Conservation (phyloP, 1,140 invertebrate genomes). For the Leguminivora glycinivorella region DNA sequence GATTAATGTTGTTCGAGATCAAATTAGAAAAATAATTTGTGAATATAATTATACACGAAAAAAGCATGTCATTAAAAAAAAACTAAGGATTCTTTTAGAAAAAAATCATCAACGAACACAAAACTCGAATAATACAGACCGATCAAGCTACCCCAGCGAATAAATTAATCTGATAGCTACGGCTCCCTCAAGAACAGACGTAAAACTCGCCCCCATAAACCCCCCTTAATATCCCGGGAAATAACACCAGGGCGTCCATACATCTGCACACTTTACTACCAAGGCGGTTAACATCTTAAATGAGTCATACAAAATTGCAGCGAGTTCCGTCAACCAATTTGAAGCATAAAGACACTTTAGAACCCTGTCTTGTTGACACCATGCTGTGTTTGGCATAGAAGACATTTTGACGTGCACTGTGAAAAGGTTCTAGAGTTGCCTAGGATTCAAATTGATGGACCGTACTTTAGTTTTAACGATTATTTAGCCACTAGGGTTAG, state of each 20-base stretch:
- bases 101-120: background rate
- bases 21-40: background rate
- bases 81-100: background rate
- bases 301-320: conserved; percentile 4
- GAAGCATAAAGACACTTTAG: no score
- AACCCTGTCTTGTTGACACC: no score
- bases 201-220: conserved; percentile 52
- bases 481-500: conserved; percentile 31
- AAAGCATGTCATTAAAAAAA: background rate
- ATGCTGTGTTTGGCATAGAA: no score
- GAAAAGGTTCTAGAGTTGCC: no score
- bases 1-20: background rate
- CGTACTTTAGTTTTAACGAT: conserved; percentile 41
- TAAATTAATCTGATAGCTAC: conserved; percentile 25
- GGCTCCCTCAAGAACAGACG: conserved; percentile 35
- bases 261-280: conserved; percentile 13
- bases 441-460: no score
- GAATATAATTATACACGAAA: background rate
- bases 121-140: conserved; percentile 3
- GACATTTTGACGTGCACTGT: no score
- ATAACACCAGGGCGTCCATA: conserved; percentile 47
- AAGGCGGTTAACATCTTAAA: conserved; percentile 10
- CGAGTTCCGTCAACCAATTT: background rate
- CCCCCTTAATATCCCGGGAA: conserved; percentile 45
- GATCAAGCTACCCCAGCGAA: conserved; percentile 3